Evolutionary conservation across 2,797 vertebrate species (phyloP).

Genomic region (Ciconia nigra): DNA sequence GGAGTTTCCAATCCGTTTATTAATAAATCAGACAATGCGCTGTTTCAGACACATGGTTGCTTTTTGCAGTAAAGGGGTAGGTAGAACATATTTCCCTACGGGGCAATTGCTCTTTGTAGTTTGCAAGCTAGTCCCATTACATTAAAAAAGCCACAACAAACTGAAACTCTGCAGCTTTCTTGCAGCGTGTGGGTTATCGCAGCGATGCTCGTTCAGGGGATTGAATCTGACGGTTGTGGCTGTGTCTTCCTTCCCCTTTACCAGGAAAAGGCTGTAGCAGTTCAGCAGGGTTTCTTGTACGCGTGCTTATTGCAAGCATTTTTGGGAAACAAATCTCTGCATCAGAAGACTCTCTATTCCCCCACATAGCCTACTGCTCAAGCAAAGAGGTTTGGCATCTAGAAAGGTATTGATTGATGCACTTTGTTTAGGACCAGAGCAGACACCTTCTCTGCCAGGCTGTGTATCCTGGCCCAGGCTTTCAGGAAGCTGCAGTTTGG

Average conservation of each 20-base stretch:
- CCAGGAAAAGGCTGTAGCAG: not conserved
- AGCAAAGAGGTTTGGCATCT: not conserved
- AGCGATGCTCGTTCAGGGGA: accelerated
- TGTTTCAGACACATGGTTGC: not conserved
- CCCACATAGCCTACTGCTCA: not conserved
- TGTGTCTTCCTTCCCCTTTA: not conserved
- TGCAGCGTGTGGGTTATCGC: not conserved
- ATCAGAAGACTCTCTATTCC: not conserved
- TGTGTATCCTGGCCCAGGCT: not conserved
- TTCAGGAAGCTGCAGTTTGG: not conserved
- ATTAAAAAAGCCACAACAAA: not conserved
- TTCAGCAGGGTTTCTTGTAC: not conserved
- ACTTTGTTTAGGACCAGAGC: not conserved
- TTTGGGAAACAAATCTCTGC: not conserved
- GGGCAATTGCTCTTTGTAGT: not conserved
- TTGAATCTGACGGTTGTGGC: not conserved
- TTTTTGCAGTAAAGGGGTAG: not conserved
- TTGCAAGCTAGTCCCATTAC: not conserved
- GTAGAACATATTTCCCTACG: not conserved
- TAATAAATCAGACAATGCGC: not conserved
- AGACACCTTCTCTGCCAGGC: not conserved
- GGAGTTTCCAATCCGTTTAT: not conserved
- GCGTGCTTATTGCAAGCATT: accelerated
- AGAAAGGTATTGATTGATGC: not conserved
- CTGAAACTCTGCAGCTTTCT: not conserved